Percentiles rank a stretch among this genome's conserved stretches.
Evolutionary conservation across 2,888 invertebrate genomes (phyloP).

Genomic region (Meiosimyza decipiens): DNA sequence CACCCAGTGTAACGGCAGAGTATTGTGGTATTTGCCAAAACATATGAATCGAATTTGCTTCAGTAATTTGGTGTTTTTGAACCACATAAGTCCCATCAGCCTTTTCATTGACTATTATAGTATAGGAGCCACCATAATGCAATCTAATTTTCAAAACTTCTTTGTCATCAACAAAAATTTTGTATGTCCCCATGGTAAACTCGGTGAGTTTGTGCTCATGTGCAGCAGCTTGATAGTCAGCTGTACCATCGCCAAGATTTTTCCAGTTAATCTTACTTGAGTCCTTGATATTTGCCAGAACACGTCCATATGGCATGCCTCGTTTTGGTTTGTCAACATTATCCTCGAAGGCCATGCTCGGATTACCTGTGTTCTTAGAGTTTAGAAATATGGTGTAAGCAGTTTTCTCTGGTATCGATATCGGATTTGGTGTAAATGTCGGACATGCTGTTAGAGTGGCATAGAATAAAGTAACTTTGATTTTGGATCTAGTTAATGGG

Average conservation of each 20-base stretch:
- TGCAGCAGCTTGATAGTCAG: slow-evolving; percentile 46
- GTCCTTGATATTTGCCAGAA: slow-evolving; percentile 52
- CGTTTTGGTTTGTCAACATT: slow-evolving; percentile 57
- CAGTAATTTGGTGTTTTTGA: slow-evolving; percentile 51
- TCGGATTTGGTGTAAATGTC: slow-evolving; percentile 42
- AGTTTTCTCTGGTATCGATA: slow-evolving; percentile 46
- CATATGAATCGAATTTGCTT: slow-evolving; percentile 70
- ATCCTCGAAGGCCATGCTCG: slow-evolving; percentile 47
- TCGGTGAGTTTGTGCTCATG: slow-evolving; percentile 49
- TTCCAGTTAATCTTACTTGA: slow-evolving; percentile 50
- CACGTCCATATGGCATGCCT: slow-evolving; percentile 54
- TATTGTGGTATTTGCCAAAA: slow-evolving; percentile 76
- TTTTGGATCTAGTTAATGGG: not conserved
- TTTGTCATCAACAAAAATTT: slow-evolving; percentile 45
- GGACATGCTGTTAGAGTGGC: slow-evolving; percentile 49
- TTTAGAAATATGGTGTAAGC: slow-evolving; percentile 51
- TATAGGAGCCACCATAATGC: slow-evolving; percentile 62
- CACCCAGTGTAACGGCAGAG: slow-evolving; percentile 72
- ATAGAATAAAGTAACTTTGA: not conserved
- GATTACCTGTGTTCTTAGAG: slow-evolving; percentile 18
- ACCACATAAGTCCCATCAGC: slow-evolving; percentile 35
- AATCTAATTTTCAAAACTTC: slow-evolving; percentile 35
- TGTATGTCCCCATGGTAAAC: slow-evolving; percentile 50
- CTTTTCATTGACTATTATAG: slow-evolving; percentile 51
- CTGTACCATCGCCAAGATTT: slow-evolving; percentile 42